Conservation (phyloP, 1,140 invertebrate genomes). For the Popillia japonica region DNA sequence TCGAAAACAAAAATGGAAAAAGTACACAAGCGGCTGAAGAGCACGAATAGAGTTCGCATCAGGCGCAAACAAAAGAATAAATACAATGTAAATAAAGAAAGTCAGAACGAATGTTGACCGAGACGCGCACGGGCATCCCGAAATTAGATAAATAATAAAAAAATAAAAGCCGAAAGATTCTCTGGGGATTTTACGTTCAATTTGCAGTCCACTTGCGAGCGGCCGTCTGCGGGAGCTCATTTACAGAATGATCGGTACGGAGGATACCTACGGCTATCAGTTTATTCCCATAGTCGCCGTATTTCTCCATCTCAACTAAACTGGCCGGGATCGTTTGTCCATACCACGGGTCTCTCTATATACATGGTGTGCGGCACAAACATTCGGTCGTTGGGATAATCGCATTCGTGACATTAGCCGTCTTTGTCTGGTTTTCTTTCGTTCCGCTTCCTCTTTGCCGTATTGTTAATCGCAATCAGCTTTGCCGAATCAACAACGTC, state of each 20-base stretch:
- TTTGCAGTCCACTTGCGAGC: constrained; percentile 28
- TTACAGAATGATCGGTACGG: constrained; percentile 9
- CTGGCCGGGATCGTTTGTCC: not conserved
- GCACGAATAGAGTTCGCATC: not conserved
- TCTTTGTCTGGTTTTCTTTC: not conserved
- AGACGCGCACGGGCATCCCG: not conserved
- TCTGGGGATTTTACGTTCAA: constrained; percentile 26
- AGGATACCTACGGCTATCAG: not conserved
- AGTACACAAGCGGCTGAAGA: not conserved
- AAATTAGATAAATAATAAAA: constrained; percentile 34
- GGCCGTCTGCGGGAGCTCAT: constrained; percentile 21
- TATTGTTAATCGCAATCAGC: not conserved
- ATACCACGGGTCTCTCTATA: too few relatives aligned
- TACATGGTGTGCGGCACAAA: constrained; percentile 7
- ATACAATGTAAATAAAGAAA: constrained; percentile 14
- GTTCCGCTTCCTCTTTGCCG: not conserved
- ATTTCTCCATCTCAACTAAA: constrained; percentile 23
- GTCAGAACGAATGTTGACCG: not conserved
- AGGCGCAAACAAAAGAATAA: not conserved
- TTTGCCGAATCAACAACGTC: not conserved
- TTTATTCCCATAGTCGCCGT: constrained; percentile 22
- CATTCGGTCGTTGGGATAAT: constrained; percentile 2
- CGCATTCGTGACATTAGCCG: not conserved
- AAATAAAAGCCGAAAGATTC: constrained; percentile 16
- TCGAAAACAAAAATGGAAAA: not conserved